Percentiles rank a stretch among this genome's conserved stretches.
Conservation (phyloP, 2,113 vertebrate genomes). For the Lepus timidus region DNA sequence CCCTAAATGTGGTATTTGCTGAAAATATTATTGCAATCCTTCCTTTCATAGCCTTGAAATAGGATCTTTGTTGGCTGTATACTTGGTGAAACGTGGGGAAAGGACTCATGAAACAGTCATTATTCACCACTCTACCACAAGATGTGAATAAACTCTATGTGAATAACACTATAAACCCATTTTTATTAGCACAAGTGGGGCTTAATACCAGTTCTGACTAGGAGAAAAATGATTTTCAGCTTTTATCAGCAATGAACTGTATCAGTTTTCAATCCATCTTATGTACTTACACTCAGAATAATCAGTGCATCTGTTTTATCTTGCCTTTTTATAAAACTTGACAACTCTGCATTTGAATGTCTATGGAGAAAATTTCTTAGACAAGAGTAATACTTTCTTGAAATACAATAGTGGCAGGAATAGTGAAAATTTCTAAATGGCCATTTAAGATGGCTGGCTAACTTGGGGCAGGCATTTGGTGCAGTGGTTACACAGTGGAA, state of each 20-base stretch:
- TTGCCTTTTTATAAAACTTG: not conserved
- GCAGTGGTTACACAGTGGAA: too few species aligned
- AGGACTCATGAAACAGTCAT: not conserved
- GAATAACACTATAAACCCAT: not conserved
- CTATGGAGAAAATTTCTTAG: not conserved
- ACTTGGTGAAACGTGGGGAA: not conserved
- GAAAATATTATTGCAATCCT: not conserved
- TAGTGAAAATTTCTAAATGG: not conserved
- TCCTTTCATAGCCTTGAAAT: not conserved
- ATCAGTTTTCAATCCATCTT: not conserved
- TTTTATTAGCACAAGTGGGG: not conserved
- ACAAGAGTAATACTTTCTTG: not conserved
- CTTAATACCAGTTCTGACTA: slow-evolving; percentile 37
- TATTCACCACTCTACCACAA: not conserved
- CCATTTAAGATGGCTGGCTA: not conserved
- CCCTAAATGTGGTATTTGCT: not conserved
- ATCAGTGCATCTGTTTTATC: not conserved
- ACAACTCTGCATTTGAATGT: not conserved
- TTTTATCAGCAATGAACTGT: not conserved
- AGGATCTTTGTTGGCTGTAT: not conserved
- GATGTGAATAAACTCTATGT: not conserved
- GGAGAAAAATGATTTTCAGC: slow-evolving; percentile 28
- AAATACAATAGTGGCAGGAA: not conserved
- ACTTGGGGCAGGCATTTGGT: too few species aligned
- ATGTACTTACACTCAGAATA: not conserved